Conservation (phyloP, 2,113 vertebrate species). For the Barnardius zonarius region DNA sequence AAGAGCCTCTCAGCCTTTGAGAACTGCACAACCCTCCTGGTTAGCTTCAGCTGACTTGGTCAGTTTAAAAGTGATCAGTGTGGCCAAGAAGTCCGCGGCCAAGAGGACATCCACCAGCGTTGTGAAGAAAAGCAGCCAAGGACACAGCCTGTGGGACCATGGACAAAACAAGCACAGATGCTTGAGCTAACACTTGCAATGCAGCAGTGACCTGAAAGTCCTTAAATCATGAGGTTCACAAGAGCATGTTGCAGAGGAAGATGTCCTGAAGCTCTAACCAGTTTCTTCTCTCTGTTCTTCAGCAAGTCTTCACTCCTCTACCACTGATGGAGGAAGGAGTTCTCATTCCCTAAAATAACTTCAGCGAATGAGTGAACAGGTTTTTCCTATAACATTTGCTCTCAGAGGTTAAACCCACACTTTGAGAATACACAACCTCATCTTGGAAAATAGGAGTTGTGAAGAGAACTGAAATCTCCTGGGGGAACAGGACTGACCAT, state of each 20-base stretch:
- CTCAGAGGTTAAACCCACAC: not conserved
- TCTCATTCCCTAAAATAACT: not conserved
- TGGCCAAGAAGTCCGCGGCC: not conserved
- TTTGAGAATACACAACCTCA: not conserved
- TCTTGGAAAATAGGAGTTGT: not conserved
- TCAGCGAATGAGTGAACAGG: not conserved
- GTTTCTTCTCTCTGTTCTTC: not conserved
- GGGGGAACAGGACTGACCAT: not conserved
- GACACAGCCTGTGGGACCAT: not conserved
- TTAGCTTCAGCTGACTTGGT: not conserved
- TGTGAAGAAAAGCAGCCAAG: not conserved
- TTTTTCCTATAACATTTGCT: not conserved
- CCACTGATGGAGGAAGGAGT: not conserved
- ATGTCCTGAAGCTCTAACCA: not conserved
- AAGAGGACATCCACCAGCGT: not conserved
- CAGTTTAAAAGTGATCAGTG: not conserved
- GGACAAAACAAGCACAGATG: not conserved
- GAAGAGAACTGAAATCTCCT: not conserved
- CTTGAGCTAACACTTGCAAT: not conserved
- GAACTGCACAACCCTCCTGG: not conserved
- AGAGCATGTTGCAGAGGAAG: not conserved
- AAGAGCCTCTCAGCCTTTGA: not conserved
- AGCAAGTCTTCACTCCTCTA: not conserved
- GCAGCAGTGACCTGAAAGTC: not conserved
- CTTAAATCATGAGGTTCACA: not conserved